Evolutionary conservation across 2,797 vertebrate species (phyloP).

Genomic region (Pseudopleuronectes americanus): DNA sequence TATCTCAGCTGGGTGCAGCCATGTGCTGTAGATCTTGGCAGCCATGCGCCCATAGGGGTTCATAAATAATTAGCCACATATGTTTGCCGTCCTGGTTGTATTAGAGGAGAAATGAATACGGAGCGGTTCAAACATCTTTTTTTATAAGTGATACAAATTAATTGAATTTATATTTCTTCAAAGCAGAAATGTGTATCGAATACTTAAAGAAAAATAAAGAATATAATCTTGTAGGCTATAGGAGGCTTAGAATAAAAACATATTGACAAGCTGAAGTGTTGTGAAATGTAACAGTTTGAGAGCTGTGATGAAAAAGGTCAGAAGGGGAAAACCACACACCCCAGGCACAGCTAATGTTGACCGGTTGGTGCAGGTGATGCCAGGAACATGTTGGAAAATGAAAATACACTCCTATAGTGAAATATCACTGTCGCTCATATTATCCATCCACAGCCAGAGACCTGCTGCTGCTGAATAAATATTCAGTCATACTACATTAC

Average conservation of each 20-base stretch:
- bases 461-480: slow-evolving; percentile 73
- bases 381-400: slow-evolving; percentile 45
- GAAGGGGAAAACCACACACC: slow-evolving; percentile 22
- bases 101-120: slow-evolving; percentile 9
- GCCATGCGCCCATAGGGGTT: slow-evolving; percentile 45
- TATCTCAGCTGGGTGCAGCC: slow-evolving; percentile 57
- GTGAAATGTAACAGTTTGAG: slow-evolving; percentile 6
- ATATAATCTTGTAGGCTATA: neutral
- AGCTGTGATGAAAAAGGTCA: slow-evolving; percentile 14
- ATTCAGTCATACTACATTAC: slow-evolving; percentile 57
- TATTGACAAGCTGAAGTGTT: too few relatives aligned
- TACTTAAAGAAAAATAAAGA: too few relatives aligned
- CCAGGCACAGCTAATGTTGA: slow-evolving; percentile 35
- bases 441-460: slow-evolving; percentile 39
- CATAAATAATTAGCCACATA: slow-evolving; percentile 69
- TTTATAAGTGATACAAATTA: neutral
- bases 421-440: slow-evolving; percentile 45
- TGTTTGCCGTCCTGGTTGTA: slow-evolving; percentile 46
- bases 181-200: too few relatives aligned
- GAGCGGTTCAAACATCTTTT: neutral
- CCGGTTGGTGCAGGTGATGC: slow-evolving; percentile 29
- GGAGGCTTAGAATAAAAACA: neutral
- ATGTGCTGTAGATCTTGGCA: slow-evolving; percentile 62
- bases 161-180: neutral
- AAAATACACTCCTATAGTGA: slow-evolving; percentile 51